Base-by-base conservation (phyloP, 2,888 invertebrate species). In the Liodrosophila aerea region DNA sequence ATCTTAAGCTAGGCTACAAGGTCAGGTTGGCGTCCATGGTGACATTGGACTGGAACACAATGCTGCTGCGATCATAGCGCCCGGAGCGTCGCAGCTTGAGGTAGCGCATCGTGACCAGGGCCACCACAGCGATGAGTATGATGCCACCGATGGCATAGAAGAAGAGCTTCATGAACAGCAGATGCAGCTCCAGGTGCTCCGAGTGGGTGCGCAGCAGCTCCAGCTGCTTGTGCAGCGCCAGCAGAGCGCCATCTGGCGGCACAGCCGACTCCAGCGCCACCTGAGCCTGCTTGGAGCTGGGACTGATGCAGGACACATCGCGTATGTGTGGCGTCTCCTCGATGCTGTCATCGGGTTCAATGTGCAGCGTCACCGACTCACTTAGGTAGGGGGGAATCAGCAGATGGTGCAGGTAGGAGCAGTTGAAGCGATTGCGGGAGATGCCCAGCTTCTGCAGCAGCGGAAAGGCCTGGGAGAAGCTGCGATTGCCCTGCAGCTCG, bases 401-500 rank as follows among this genome's bases (percentile, higher is more conserved):
- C 13, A 89, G 69, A 58, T 81, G 80, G 31, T 89, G 88, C 9
- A 90, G 68, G 15, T 90, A 89, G 4, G 89, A 86, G 36, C 90
- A 90, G 27, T 89, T 90, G 65, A 90, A 90, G 5, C 76, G 84
- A 60, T 90, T 90, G 2, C 80, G 72, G 0, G 89, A 89, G 1
- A 90, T 73, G 1, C 89, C 89, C 22, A 90, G 40, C 11, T 86
- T 88, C 12, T 81, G 73, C 2, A 90, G 76, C 16, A 78, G 62
- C 0, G 87, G 89, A 53, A 90, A 90, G 1, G 87, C 86, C 13
- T 85, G 82, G 0, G 87, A 73, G 45, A 89, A 87, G 2, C 76
- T 76, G 9, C 81, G 83, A 53, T 85, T 87, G 16, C 89, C 89
- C 22, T 85, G 76, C 2, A 90, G 74, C 45, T 90, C 89, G 0